Base-by-base conservation (phyloP, 2,113 vertebrate species). In the Quiscalus mexicanus region DNA sequence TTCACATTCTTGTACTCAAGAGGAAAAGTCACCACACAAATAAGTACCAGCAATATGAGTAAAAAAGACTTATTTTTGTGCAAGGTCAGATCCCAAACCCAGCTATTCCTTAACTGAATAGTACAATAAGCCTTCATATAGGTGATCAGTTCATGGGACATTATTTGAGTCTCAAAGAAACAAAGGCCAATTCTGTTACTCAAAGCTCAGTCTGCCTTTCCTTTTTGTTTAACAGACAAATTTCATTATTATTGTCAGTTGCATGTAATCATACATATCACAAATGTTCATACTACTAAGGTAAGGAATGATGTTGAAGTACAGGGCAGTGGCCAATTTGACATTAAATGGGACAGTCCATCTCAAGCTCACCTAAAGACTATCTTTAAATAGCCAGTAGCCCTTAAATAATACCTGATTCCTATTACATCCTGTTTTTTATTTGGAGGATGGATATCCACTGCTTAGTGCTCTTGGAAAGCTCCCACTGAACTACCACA, bases 91-190 rank as follows among this genome's bases (percentile, higher is more conserved):
- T 47, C 39, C 33, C 75, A 37, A 19, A 44, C 3, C 3, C 22
- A 44, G 15, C 17, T 87, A 27, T 31, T 56, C 30, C 53, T 65
- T 52, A 81, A 37, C 2, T 65, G 37, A 69, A 75, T 6, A 11
- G 44, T 0, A 80, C 41, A 87, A 52, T 35, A 79, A 65, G 4
- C 2, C 35, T 30, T 82, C 0, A 0, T 37, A 77, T 4, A 53
- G 11, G 28, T 58, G 44, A 92, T 8, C 42, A 30, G 41, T 35
- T 82, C 22, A 37, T 31, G 55, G 31, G 25, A 68, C 10, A 68
- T 25, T 6, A 35, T 33, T 33, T 16, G 11, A 73, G 28, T 85
- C 84, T 47, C n/a, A 55, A 63, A 68, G 53, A 95, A 94, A 55
- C 8, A 45, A 50, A 77, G 35, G 33, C 9, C 21, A 58, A 5